Evolutionary conservation across 2,888 invertebrate species (phyloP).

Genomic region (Lacanobia wlatinum): DNA sequence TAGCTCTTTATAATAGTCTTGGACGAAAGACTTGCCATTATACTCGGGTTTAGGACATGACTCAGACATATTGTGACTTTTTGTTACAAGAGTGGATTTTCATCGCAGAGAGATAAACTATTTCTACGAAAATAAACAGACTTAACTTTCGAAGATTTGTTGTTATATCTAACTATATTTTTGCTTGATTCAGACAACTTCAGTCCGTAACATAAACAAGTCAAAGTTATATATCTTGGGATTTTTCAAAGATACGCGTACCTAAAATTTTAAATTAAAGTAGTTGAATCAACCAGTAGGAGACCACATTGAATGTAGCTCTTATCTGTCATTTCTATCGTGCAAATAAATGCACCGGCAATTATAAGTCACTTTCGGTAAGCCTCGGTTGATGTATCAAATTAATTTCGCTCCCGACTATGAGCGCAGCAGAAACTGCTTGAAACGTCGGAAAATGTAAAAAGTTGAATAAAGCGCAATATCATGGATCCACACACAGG

Average conservation of each 20-base stretch:
- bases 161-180: neutral
- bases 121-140: constrained; percentile 30
- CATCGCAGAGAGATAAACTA: constrained; percentile 35
- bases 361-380: constrained; percentile 19
- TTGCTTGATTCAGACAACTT: neutral
- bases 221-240: neutral
- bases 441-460: constrained; percentile 40
- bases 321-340: neutral
- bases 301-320: neutral
- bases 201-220: neutral
- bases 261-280: neutral
- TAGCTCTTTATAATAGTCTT: constrained; percentile 64
- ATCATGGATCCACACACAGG: constrained; percentile 31
- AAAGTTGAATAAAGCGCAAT: constrained; percentile 52
- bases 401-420: constrained; percentile 28
- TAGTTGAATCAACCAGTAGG: neutral
- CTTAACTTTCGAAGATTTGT: constrained; percentile 10
- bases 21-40: constrained; percentile 58
- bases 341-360: neutral
- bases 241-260: neutral
- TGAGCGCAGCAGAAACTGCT: constrained; percentile 28
- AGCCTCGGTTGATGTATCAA: constrained; percentile 24
- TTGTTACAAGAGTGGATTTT: constrained; percentile 55
- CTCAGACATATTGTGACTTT: constrained; percentile 57
- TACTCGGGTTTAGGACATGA: constrained; percentile 56